phyloP scores from a whole-genome alignment of 2,113 vertebrate species.

The Corynorhinus townsendii region DNA sequence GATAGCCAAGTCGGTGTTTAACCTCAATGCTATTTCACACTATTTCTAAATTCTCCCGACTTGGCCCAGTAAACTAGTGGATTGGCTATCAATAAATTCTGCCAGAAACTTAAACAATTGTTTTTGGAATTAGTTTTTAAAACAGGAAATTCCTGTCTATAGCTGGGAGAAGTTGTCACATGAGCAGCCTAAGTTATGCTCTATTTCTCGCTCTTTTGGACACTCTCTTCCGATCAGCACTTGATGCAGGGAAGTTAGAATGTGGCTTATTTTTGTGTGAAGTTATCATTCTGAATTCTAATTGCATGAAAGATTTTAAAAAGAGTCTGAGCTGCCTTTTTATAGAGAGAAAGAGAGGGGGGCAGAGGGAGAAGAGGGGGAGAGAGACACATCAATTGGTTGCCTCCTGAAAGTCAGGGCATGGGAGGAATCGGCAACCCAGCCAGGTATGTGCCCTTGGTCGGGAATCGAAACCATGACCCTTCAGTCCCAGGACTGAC shows the following conservation, averaged over 20 bases:
- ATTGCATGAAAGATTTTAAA: not conserved
- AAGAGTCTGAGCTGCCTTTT: not conserved
- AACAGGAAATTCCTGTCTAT: conserved; percentile 73
- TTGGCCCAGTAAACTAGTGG: not conserved
- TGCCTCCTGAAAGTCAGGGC: too few species aligned
- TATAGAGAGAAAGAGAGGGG: not conserved
- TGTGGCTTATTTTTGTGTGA: not conserved
- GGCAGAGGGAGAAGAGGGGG: too few species aligned
- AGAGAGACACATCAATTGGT: too few species aligned
- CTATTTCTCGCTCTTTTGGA: conserved; percentile 43
- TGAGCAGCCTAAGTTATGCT: conserved; percentile 40
- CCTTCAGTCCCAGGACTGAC: too few species aligned
- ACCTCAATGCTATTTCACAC: not conserved
- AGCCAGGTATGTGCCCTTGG: too few species aligned
- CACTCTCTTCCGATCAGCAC: not conserved
- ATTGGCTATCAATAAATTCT: conserved; percentile 2
- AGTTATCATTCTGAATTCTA: not conserved
- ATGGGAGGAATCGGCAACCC: too few species aligned
- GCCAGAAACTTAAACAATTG: not conserved
- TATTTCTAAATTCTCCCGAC: not conserved
- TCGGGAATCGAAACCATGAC: too few species aligned
- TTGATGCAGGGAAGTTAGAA: not conserved
- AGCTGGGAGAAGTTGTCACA: conserved; percentile 50
- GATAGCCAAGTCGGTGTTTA: not conserved
- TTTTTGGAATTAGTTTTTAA: conserved; percentile 62